Percentiles rank a stretch among this genome's conserved stretches.
Conservation (phyloP, 2,888 invertebrate species). For the Willowsia nigromaculata region DNA sequence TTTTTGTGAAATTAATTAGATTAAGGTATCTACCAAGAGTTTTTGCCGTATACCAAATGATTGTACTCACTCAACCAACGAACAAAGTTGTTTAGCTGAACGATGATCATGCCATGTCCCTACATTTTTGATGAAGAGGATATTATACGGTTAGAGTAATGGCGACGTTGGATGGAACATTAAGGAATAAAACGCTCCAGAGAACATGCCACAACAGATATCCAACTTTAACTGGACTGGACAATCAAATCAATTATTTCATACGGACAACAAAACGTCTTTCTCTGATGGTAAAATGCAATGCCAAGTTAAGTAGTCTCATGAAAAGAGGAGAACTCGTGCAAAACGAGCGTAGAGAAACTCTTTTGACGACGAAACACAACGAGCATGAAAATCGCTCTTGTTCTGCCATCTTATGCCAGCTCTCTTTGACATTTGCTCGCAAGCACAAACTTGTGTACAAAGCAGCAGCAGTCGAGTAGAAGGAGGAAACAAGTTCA, state of each 20-base stretch:
- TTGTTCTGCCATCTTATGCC: conserved; percentile 65
- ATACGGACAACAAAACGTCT: not conserved
- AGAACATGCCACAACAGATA: conserved; percentile 13
- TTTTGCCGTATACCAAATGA: not conserved
- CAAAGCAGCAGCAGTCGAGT: not conserved
- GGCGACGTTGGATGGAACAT: not conserved
- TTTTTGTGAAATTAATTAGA: conserved; percentile 40
- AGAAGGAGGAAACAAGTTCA: conserved; percentile 40
- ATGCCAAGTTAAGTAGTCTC: not conserved
- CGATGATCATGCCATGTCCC: conserved; percentile 28
- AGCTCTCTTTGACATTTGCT: conserved; percentile 50
- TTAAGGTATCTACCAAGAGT: conserved; percentile 28
- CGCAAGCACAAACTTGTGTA: not conserved
- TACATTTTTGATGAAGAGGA: conserved; percentile 45
- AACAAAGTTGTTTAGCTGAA: conserved; percentile 23
- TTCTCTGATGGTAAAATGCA: not conserved
- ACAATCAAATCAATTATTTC: conserved; percentile 43
- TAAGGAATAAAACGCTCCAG: conserved; percentile 20
- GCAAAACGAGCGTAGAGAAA: not conserved
- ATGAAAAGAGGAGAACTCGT: not conserved
- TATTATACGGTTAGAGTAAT: not conserved
- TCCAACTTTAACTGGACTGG: conserved; percentile 15
- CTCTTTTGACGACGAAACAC: not conserved
- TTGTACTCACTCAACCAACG: not conserved
- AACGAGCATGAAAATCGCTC: not conserved